Base-by-base conservation (phyloP, 2,113 vertebrate genomes). In the Cygnus atratus region DNA sequence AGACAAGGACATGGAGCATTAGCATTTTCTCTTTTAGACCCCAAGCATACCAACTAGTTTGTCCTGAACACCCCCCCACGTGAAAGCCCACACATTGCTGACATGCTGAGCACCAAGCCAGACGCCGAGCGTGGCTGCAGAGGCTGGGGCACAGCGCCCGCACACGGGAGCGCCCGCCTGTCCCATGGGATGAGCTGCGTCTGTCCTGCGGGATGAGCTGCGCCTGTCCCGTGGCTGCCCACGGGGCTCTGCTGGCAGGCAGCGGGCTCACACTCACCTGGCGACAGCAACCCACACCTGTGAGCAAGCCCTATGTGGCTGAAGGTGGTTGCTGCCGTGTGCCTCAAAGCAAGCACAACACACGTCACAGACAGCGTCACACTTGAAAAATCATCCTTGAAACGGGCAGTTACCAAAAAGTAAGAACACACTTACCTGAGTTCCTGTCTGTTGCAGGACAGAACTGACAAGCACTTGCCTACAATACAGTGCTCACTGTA, bases 211-310 rank as follows among this genome's bases (percentile, higher is more conserved):
- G 43, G 43, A 43, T 43, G 43, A 43, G 43, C 43, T 43, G 43
- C 43, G 14, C 44, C 2, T 4, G 31, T 61, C 52, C 0, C 0
- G 0, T 0, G 0, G 55, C 24, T 5, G 73, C 59, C 0, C 3
- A 7, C 4, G 2, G 20, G 24, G 24, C 7, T 11, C 21, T 31
- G 22, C 54, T 25, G 35, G 35, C 4, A 10, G 59, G 35, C 22
- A 62, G 35, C 14, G 4, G 35, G 22, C 6, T 37, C 29, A 2
- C 3, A 0, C 5, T 17, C 74, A 70, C 95, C 90, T 55, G 96
- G 72, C 95, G 93, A 93, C 75, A 95, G 97, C 97, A 96, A 87
- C 35, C 91, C 44, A 21, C 2, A 39, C 9, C 92, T 59, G 46
- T 5, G 6, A 43, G 79, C 4, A 10, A 86, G 57, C 73, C 41